Evolutionary conservation across 2,113 vertebrate genomes (phyloP).

Genomic region (Grantiella picta): DNA sequence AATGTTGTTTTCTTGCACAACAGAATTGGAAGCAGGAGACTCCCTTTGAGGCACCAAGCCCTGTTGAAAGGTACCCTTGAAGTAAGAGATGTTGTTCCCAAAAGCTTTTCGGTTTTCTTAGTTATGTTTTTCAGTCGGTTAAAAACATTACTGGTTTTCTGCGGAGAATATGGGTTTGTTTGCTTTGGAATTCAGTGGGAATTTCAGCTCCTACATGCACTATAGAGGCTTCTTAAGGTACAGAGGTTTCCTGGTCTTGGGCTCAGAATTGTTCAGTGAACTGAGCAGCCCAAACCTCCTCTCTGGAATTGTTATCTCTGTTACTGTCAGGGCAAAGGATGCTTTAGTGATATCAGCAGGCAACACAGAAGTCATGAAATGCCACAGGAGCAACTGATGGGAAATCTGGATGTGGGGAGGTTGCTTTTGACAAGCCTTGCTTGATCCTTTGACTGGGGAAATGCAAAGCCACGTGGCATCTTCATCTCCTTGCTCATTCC

Average conservation of each 20-base stretch:
- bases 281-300: background rate
- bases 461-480: background rate
- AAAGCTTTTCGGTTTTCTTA: background rate
- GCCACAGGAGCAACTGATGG: rapidly evolving
- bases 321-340: background rate
- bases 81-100: background rate
- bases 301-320: background rate
- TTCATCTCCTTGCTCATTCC: background rate
- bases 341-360: background rate
- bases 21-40: background rate
- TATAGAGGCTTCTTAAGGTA: background rate
- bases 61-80: background rate
- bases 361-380: background rate
- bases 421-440: background rate
- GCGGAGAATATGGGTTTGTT: background rate
- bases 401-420: background rate
- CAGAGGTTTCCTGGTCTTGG: background rate
- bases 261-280: background rate
- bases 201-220: background rate
- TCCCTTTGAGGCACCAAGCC: background rate
- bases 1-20: background rate
- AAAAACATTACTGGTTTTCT: background rate
- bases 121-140: background rate
- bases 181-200: background rate
- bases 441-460: background rate